Base-by-base conservation (phyloP, 2,888 invertebrate species). In the Xanthia togata region DNA sequence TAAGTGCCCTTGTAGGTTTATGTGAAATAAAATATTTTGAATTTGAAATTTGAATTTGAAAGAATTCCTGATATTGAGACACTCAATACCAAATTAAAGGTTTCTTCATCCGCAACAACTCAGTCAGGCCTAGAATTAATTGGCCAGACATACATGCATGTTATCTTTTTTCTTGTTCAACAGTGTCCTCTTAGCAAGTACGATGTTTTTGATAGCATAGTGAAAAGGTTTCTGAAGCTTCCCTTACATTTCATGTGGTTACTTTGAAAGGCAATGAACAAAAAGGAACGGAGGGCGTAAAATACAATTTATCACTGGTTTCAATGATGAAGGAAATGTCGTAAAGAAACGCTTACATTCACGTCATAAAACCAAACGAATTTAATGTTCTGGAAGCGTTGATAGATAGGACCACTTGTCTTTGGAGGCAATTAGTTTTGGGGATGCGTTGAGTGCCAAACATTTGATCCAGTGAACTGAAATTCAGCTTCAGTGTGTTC, bases 341-440 rank as follows among this genome's bases (percentile, higher is more conserved):
- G 75, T 73, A 78, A 84, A 85, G 84, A 83, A 75, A 83, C 63
- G 73, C 77, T 80, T 73, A 74, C 83, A 81, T 77, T 81, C 83
- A 80, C 59, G 71, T 83, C 83, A 83, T 83, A 83, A 83, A 83
- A 83, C 59, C 73, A 77, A 83, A 83, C 83, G 83, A 83, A 77
- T 83, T 83, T 83, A 83, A 81, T 83, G 77, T 83, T 65, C 77
- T 81, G 83, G 81, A 83, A 83, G 70, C 73, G 77, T 81, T 81
- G 83, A 83, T 83, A 83, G 83, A 81, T 83, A 77, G 73, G 38
- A 62, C 69, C 69, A 83, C 83, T 83, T 83, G 73, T 77, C 69
- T 73, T 67, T 70, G 72, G 50, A 14, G 12, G 47, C 53, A 23
- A 60, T 62, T 60, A n/a, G 0, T 31, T 69, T 65, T 35, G 5